Percentiles rank a stretch among this genome's conserved stretches.
phyloP scores from a whole-genome alignment of 2,888 invertebrate species.

The Spicauda simplicius region DNA sequence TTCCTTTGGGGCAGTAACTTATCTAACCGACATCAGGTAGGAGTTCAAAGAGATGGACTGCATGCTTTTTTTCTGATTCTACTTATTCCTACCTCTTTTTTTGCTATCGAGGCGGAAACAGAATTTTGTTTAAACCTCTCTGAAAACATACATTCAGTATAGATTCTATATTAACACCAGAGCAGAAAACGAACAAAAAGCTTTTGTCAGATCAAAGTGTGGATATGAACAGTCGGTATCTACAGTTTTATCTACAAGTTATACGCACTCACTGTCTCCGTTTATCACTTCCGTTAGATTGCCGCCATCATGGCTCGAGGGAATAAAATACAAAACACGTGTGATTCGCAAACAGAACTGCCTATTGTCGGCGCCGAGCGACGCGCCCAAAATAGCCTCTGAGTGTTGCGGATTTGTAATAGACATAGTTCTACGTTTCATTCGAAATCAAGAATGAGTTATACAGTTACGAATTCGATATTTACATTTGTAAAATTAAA shows the following conservation, averaged over 20 bases:
- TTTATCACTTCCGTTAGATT: constrained; percentile 65
- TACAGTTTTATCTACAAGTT: constrained; percentile 9
- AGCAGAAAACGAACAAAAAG: not conserved
- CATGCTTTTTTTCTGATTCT: too few species aligned
- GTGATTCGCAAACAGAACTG: constrained; percentile 35
- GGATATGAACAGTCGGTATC: constrained; percentile 12
- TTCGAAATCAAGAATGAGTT: constrained; percentile 6
- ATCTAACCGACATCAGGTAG: too few species aligned
- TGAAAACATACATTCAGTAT: too few species aligned
- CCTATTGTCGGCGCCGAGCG: constrained; percentile 13
- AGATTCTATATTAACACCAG: not conserved
- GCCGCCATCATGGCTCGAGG: constrained; percentile 51
- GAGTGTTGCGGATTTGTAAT: constrained; percentile 52
- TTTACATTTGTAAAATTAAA: not conserved
- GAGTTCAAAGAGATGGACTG: too few species aligned
- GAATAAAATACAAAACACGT: constrained; percentile 51
- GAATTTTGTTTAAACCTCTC: too few species aligned
- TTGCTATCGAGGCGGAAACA: too few species aligned
- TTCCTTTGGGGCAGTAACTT: too few species aligned
- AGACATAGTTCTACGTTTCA: constrained; percentile 32
- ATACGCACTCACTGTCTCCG: constrained; percentile 45
- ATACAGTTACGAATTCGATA: not conserved
- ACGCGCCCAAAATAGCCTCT: constrained; percentile 53
- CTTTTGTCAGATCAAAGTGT: not conserved
- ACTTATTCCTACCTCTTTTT: too few species aligned